These are phyloP conservation scores for Thryonomys swinderianus DNA, from an alignment of 2,113 vertebrate genomes.

Conservation along the genomic window DNA sequence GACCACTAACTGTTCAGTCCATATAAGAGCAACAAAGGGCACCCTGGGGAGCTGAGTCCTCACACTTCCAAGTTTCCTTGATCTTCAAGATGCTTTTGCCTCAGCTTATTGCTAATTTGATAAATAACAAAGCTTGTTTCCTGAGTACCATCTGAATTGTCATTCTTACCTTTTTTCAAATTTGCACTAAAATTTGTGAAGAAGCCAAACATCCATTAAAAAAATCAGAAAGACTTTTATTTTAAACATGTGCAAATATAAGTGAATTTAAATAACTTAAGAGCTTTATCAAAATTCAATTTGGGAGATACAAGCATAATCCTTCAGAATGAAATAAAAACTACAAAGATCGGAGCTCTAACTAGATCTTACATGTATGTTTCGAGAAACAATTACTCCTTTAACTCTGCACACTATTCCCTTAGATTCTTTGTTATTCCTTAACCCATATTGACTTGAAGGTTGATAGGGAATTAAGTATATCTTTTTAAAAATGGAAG, in stretches of 20 bases:
- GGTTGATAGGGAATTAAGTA: not conserved
- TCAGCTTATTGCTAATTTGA: not conserved
- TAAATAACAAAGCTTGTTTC: not conserved
- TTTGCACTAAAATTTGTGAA: not conserved
- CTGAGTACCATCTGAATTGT: not conserved
- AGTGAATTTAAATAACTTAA: not conserved
- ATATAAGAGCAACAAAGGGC: not conserved
- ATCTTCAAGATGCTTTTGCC: not conserved
- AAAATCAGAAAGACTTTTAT: not conserved
- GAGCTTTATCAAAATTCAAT: conserved; percentile 38
- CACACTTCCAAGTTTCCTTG: not conserved
- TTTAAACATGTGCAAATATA: not conserved
- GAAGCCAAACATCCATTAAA: not conserved
- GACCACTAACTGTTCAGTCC: not conserved
- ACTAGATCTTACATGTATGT: not conserved
- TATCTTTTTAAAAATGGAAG: not conserved
- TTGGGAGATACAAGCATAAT: not conserved
- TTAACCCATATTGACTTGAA: not conserved
- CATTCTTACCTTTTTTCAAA: not conserved
- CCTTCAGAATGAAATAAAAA: conserved; percentile 6
- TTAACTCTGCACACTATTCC: not conserved
- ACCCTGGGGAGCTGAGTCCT: not conserved
- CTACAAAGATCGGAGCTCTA: not conserved
- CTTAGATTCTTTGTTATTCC: not conserved
- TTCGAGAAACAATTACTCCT: not conserved